Conservation (phyloP, 2,888 invertebrate species). For the Calliphora vomitoria region DNA sequence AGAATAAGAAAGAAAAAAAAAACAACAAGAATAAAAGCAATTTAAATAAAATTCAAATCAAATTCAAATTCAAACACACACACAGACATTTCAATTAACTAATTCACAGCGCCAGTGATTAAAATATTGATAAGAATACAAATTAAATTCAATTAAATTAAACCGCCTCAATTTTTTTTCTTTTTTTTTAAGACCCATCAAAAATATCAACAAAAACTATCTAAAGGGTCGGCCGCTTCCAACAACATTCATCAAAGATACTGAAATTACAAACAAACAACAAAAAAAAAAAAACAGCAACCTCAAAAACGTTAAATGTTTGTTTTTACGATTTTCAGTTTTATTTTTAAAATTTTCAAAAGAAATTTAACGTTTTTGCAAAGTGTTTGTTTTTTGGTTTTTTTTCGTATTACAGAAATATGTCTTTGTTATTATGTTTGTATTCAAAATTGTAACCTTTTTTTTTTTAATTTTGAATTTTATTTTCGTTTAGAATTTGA, state of each 20-base stretch:
- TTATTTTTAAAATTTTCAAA: background rate
- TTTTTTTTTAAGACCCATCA: slow-evolving; percentile 22
- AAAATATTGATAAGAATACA: slow-evolving; percentile 68
- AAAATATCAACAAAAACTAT: slow-evolving; percentile 33
- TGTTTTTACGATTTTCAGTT: slow-evolving; percentile 9
- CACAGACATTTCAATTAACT: slow-evolving; percentile 63
- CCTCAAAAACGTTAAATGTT: slow-evolving; percentile 26
- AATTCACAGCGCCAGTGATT: slow-evolving; percentile 70
- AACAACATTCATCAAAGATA: background rate
- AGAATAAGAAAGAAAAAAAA: background rate
- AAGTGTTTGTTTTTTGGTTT: background rate
- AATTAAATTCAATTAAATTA: slow-evolving; percentile 66
- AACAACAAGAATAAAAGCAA: slow-evolving; percentile 39
- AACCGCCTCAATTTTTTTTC: slow-evolving; percentile 51
- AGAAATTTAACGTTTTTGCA: slow-evolving; percentile 41
- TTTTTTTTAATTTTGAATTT: background rate
- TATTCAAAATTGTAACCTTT: slow-evolving; percentile 48
- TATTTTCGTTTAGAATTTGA: slow-evolving; percentile 5
- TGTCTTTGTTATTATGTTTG: background rate
- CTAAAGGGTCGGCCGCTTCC: slow-evolving; percentile 42
- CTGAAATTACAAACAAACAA: too few relatives aligned
- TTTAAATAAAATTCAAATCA: slow-evolving; percentile 72
- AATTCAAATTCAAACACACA: slow-evolving; percentile 48
- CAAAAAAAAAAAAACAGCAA: background rate
- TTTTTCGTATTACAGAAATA: background rate